Evolutionary conservation across 2,113 vertebrate genomes (phyloP), one percentile per base, ranked within the genome.

Genomic region (Cisticola juncidis): DNA sequence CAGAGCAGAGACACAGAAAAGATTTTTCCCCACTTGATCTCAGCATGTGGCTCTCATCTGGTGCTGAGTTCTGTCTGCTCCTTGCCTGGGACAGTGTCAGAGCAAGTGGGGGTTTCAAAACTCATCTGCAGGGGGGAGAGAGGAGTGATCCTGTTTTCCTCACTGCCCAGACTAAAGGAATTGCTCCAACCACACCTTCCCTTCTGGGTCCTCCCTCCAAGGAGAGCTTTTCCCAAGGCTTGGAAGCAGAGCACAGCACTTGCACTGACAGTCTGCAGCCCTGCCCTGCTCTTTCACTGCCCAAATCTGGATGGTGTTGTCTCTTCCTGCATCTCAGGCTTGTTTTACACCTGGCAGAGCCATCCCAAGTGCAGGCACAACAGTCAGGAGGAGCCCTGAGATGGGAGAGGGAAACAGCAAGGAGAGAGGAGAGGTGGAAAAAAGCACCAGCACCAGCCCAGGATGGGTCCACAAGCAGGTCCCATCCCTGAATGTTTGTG

Each of bases 31-130:
- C 54, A 31, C 54, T 83, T 77, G 79, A 51, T 94, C 76, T 73
- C 58, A 70, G 79, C 87, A 74, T 29, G 69, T 88, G 89, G 77
- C 77, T 91, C 77, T 94, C 80, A 74, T 84, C 65, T 86, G 85
- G 44, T 31, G 31, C 86, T 64, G 48, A 65, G 62, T 15, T 91
- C 87, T 94, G 68, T 19, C 57, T 77, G 45, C 66, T 69, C 33
- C 70, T 95, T 81, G 62, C 53, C 78, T 73, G 45, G 66, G 73
- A 92, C 53, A n/a, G 53, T 29, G n/a, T 79, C 78, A 80, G 47
- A 77, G 21, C 33, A 47, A 88, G 57, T 25, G 42, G 20, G 26
- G 35, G 44, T 69, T 93, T 86, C 68, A 36, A n/a, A 92, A 73
- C 4, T 35, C 16, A n/a, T 61, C 40, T 1, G 0, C 29, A 35